Base-by-base conservation (phyloP, 2,797 vertebrate species). In the Falco naumanni region DNA sequence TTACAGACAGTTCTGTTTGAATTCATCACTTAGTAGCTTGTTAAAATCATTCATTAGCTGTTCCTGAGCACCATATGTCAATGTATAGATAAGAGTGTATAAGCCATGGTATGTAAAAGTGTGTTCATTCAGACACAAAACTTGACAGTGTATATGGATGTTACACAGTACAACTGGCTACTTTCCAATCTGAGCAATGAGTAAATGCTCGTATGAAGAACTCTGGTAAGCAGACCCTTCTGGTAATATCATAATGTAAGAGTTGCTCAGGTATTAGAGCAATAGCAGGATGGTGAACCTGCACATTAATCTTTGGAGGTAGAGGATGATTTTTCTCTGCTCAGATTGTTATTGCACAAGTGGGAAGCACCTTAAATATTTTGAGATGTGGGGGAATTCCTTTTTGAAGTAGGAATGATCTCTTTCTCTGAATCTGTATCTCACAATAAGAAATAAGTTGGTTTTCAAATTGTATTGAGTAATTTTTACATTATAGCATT, bases 51-150 rank as follows among this genome's bases (percentile, higher is more conserved):
- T 61, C 16, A 10, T 25, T 51, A 43, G 13, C 31, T 20, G 11
- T 26, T 71, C 48, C 50, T 4, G 48, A 63, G 68, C 1, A 4
- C 28, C 9, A 5, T 33, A 6, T 54, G 57, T 47, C 25, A 41
- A 1, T 12, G 43, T 9, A 17, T 4, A 26, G 29, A 41, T n/a
- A 16, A 34, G 64, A 18, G 37, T 0, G 3, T 1, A 5, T 17
- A 34, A 69, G 53, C 53, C 66, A 16, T 13, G 2, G 47, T 31
- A 3, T 3, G 16, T 29, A 34, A 24, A 8, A 34, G 34, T 25
- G 10, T 24, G 25, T 16, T 70, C 47, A 11, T 61, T 34, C 25
- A 34, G 34, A 50, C 7, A 26, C 41, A 26, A 21, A 41, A 11
- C 37, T 83, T 53, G 8, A 29, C 31, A 16, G 4, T 28, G 24